phyloP scores from a whole-genome alignment of 2,113 vertebrate species.

The Oceanodroma tethys region DNA sequence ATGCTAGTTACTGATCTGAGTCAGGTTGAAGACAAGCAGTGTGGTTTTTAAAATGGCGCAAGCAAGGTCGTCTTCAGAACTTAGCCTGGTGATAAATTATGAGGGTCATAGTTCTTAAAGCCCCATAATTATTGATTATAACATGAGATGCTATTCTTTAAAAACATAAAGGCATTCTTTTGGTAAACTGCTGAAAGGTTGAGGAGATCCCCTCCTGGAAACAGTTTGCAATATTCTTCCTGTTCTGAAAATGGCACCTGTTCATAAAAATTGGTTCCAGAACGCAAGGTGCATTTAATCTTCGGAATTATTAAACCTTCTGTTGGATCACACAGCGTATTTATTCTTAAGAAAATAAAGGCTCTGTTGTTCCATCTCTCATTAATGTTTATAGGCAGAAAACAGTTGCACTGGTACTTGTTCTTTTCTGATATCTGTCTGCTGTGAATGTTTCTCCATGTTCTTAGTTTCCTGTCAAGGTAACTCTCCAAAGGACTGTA shows the following conservation, averaged over 20 bases:
- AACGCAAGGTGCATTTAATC: neutral
- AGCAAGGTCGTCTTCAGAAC: neutral
- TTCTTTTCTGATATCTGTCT: neutral
- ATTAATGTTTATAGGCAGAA: neutral
- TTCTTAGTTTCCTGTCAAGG: neutral
- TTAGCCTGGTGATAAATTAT: neutral
- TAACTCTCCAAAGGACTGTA: neutral
- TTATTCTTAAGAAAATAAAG: neutral
- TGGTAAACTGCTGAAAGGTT: neutral
- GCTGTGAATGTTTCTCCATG: neutral
- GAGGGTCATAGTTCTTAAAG: neutral
- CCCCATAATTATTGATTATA: neutral
- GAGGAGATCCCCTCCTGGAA: neutral
- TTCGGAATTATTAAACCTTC: neutral
- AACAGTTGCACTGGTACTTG: neutral
- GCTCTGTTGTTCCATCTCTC: neutral
- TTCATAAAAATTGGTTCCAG: neutral
- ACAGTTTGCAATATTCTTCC: neutral
- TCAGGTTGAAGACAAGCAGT: neutral
- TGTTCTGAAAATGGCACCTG: neutral
- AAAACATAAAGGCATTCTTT: neutral
- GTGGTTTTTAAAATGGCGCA: neutral
- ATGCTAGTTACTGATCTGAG: accelerated
- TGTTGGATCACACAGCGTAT: neutral
- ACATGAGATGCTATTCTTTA: neutral